Evolutionary conservation across 2,113 vertebrate genomes (phyloP), one percentile per base, ranked within the genome.

Genomic region (Melanocharis versteri): DNA sequence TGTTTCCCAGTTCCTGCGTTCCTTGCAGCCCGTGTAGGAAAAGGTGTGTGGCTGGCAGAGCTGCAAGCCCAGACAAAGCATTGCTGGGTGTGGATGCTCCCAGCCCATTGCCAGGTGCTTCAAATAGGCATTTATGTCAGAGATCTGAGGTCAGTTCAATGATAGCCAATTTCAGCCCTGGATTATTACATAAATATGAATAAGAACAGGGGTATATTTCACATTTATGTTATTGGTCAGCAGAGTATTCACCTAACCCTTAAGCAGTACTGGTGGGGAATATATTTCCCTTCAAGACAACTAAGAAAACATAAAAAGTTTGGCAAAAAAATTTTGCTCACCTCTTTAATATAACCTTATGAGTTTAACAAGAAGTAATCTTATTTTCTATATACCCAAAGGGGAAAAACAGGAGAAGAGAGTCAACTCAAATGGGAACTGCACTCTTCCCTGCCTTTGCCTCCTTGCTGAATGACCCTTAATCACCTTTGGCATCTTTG

Each of bases 41-140:
- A 96, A 94, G 92, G 89, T 89, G 87, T 94, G 81, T 85, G 93
- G 85, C 79, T 93, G 78, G 84, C 84, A 91, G 80, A 88, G 68
- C 57, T 90, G 72, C 89, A 96, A 90, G 95, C 95, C 94, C 50
- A 22, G 94, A 61, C 95, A 95, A 75, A 90, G 96, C 65, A 24
- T 10, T 76, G 61, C 26, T 94, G 92, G 96, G 94, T 76, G 92
- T 94, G 96, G 91, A 57, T 89, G 87, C 89, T 89, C 84, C 78
- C 84, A 85, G 77, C 86, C 91, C 90, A 47, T 87, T 98, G 96
- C 96, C 85, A 93, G 93, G 39, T 90, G 80, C 95, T 96, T 68
- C 86, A 77, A 47, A 90, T 90, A 94, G 89, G 95, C 91, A 97
- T 97, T 96, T 95, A 91, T 96, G 96, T 92, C 97, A 97, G 81